A percentile compares a stretch with the other conserved stretches of the same genome.
These are phyloP conservation scores for Gymnoscelis rufifasciata DNA, from an alignment of 2,888 invertebrate species.

Conservation along the genomic window DNA sequence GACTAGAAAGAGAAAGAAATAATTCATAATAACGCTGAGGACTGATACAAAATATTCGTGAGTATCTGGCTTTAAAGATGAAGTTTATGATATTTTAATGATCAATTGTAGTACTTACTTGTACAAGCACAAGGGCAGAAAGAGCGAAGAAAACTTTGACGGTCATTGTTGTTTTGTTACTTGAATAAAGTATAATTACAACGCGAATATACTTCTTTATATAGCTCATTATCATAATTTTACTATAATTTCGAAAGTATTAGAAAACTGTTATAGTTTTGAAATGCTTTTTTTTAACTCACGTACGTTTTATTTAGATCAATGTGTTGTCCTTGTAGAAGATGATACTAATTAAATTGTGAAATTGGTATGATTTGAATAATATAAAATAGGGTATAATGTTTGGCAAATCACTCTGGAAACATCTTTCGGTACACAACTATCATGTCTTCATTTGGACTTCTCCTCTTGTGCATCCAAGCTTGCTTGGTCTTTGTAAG, in stretches of 20 bases:
- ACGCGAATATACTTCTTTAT: neutral
- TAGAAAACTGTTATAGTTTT: neutral
- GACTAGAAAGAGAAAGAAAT: no score
- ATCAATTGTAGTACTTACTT: constrained; percentile 8
- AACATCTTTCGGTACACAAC: constrained; percentile 16
- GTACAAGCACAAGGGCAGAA: constrained; percentile 28
- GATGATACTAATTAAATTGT: neutral
- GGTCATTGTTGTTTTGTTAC: constrained; percentile 26
- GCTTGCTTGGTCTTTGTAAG: constrained; percentile 36
- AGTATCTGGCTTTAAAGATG: no score
- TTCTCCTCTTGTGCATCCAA: constrained; percentile 28
- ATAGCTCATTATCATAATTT: neutral
- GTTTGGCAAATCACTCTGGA: constrained; percentile 11
- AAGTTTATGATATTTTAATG: no score
- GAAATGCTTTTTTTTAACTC: neutral
- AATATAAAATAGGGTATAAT: neutral
- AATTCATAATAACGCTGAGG: no score
- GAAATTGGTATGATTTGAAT: neutral
- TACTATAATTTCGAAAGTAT: neutral
- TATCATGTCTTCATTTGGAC: constrained; percentile 27
- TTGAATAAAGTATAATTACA: neutral
- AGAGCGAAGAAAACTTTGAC: constrained; percentile 31
- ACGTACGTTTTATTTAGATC: neutral
- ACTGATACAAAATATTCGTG: no score
- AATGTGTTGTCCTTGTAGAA: neutral